Evolutionary conservation across 2,888 invertebrate genomes (phyloP), one percentile per base, ranked within the genome.

Genomic region (Pyrocoelia pectoralis): DNA sequence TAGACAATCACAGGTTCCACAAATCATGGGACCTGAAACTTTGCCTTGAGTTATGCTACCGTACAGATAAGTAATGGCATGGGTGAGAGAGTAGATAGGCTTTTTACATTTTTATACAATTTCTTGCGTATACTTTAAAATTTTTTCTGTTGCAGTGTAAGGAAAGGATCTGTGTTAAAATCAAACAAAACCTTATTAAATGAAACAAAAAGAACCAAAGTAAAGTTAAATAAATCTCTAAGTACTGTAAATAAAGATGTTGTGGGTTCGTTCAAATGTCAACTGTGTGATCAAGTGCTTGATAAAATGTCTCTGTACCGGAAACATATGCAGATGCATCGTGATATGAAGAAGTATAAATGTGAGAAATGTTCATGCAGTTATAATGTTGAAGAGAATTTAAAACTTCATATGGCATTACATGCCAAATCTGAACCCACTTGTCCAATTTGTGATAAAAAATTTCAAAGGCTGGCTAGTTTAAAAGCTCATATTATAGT

Each of bases 361-460:
- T 81, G 81, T 68, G 65, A 72, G 5, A 71, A 77, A 48, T 81
- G 81, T 67, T 63, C 71, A 1, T 70, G 73, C 3, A 77, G 78
- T 52, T 80, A 75, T 61, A 79, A 79, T 64, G 72, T 76, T n/a
- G 79, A 81, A 70, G 76, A 73, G 43, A 82, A 82, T 70, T 76
- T 77, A 19, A 78, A 77, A 67, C 71, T 82, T 51, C 81, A 82
- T 63, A 75, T 73, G 74, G 76, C 77, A 6, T 67, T 75, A 51
- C 80, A 81, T 65, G 58, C 66, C 8, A 74, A 73, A 24, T 72
- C 71, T n/a, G 68, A 69, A 57, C 74, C 73, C 5, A 72, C 66
- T 15, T 82, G 81, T 68, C 80, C 81, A n/a, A 74, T 80, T 64
- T 82, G 81, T 69, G 69, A 76, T 14, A 72, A 78, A 58, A 74